Evolutionary conservation across 2,888 invertebrate genomes (phyloP), one percentile per base, ranked within the genome.

Genomic region (Apantesis nais): DNA sequence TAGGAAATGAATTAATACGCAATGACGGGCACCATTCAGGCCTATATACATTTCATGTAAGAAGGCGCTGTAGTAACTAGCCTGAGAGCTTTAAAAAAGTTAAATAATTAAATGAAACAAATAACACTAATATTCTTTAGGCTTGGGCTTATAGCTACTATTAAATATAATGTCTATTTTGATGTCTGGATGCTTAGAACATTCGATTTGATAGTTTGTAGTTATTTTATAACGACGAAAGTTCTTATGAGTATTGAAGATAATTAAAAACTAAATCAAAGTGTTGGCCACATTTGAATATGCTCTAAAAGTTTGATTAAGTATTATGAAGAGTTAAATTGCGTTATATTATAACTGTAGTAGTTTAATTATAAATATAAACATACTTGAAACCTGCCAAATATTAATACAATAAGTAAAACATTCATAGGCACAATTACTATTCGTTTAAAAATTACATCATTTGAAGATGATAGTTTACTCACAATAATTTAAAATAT

Each of bases 341-440:
- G 31, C 60, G 16, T 61, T 58, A 44, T 67, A 61, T 29, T 44
- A 69, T 69, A 48, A 22, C 70, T 76, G 65, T 69, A 67, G n/a
- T 77, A 79, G 72, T 76, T 66, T 80, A 83, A 78, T 73, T 70
- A 55, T 81, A 73, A 75, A 78, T 81, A 71, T 81, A 79, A 83
- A 76, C 82, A 85, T 87, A 89, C 87, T 89, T 89, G 85, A 88
- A 86, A 88, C 88, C 92, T 91, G 91, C 92, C 92, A 92, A 91
- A 92, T 91, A 90, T 89, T 89, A 87, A 84, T 87, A 87, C 86
- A 86, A 83, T 90, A 89, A 88, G 88, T 83, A 74, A 81, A 75
- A 80, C 79, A 76, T 74, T 81, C 79, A 79, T 77, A 77, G 84
- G 83, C 87, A 87, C 85, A 86, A 85, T 81, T 80, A 77, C 80